Evolutionary conservation across 2,888 invertebrate genomes (phyloP).

Genomic region (Phragmatobia fuliginosa): DNA sequence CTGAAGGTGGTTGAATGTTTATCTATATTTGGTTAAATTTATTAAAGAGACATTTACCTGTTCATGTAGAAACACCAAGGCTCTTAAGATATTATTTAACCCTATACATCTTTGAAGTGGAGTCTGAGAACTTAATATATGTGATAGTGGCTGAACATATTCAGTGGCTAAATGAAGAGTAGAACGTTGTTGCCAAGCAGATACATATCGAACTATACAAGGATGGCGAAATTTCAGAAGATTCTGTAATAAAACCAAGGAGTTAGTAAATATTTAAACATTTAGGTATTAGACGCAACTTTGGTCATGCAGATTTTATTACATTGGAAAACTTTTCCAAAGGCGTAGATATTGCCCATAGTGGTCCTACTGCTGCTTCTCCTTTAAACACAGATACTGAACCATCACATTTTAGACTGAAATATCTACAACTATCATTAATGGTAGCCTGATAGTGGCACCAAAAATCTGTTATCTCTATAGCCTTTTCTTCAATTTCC

Average conservation of each 20-base stretch:
- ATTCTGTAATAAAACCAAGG: constrained; percentile 88
- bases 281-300: neutral
- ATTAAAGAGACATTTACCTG: constrained; percentile 72
- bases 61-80: constrained; percentile 93
- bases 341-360: constrained; percentile 89
- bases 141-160: constrained; percentile 91
- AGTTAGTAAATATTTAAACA: constrained; percentile 18
- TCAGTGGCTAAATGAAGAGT: constrained; percentile 93
- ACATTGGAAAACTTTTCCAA: constrained; percentile 93
- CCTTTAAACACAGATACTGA: constrained; percentile 92
- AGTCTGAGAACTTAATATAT: constrained; percentile 88
- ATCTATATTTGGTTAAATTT: neutral
- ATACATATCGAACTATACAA: constrained; percentile 93
- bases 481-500: constrained; percentile 91
- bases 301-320: constrained; percentile 35
- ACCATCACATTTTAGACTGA: constrained; percentile 84
- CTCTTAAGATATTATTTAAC: constrained; percentile 92
- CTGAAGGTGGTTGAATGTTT: neutral
- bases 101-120: constrained; percentile 95
- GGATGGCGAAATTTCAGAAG: constrained; percentile 95
- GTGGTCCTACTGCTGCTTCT: constrained; percentile 88
- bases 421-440: constrained; percentile 84
- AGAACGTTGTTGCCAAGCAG: constrained; percentile 92
- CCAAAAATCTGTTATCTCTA: constrained; percentile 94
- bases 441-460: constrained; percentile 89